phyloP scores from a whole-genome alignment of 2,113 vertebrate species.

The Collichthys lucidus region DNA sequence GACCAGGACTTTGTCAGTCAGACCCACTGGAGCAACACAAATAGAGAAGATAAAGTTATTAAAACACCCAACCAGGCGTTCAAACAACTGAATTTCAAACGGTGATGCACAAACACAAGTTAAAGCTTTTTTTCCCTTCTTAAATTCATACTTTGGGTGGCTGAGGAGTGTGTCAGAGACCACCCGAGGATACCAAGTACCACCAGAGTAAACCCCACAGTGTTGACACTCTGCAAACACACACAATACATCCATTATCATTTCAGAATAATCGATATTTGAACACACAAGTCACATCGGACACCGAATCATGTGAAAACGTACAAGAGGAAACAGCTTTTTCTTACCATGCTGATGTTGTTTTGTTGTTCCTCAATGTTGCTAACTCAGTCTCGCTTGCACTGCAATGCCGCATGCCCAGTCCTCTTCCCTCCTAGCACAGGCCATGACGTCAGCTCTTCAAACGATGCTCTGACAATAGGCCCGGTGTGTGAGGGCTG shows the following conservation, averaged over 20 bases:
- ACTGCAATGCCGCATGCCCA: not conserved
- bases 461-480: slow-evolving; percentile 62
- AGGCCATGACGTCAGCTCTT: slow-evolving; percentile 66
- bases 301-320: not conserved
- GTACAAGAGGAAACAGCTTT: not conserved
- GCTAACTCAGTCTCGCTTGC: slow-evolving; percentile 27
- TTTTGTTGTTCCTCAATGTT: slow-evolving; percentile 28
- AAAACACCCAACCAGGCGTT: not conserved
- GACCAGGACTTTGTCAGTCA: slow-evolving; percentile 80
- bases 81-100: not conserved
- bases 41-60: not conserved
- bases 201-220: slow-evolving; percentile 38
- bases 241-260: slow-evolving; percentile 21
- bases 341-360: slow-evolving; percentile 72
- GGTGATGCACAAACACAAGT: not conserved
- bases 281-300: not conserved
- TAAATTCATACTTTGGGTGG: slow-evolving; percentile 70
- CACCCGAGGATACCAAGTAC: slow-evolving; percentile 56
- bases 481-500: slow-evolving; percentile 63
- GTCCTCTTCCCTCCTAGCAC: slow-evolving; percentile 80
- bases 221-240: slow-evolving; percentile 61
- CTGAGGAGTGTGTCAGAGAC: slow-evolving; percentile 40
- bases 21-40: slow-evolving; percentile 69
- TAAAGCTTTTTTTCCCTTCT: not conserved
- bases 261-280: not conserved